Evolutionary conservation across 2,888 invertebrate species (phyloP).

Genomic region (Lumbricus terrestris): DNA sequence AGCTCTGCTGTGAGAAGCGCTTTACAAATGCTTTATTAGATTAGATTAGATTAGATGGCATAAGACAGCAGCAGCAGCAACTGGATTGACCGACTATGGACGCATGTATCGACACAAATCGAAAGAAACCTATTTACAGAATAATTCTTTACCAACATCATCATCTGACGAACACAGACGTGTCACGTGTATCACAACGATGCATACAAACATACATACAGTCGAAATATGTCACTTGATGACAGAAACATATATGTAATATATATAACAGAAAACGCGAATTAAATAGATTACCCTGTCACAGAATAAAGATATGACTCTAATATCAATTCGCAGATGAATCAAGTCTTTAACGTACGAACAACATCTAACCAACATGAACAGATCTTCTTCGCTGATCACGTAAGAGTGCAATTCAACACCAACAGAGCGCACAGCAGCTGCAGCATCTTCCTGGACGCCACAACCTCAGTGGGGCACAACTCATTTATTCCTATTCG

Average conservation of each 20-base stretch:
- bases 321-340: conserved; percentile 16
- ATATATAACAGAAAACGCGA: conserved; percentile 4
- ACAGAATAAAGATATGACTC: conserved; percentile 18
- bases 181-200: conserved; percentile 14
- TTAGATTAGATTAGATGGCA: too few species aligned
- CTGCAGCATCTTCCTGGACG: background rate
- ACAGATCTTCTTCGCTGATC: background rate
- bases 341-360: conserved; percentile 11
- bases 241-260: too few species aligned
- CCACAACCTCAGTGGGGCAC: background rate
- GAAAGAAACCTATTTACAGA: background rate
- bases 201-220: conserved; percentile 9
- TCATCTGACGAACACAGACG: background rate
- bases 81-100: background rate
- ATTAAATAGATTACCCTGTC: conserved; percentile 16
- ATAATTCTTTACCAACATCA: background rate
- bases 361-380: background rate
- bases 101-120: background rate
- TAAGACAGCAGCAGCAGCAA: background rate
- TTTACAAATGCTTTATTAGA: too few species aligned
- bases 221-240: conserved; percentile 8
- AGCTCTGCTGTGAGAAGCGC: too few species aligned
- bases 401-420: background rate
- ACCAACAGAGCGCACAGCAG: background rate
- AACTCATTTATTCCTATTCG: too few species aligned